These are phyloP conservation scores for Sternotherus odoratus DNA, from an alignment of 2,797 vertebrate species.

Conservation along the genomic window DNA sequence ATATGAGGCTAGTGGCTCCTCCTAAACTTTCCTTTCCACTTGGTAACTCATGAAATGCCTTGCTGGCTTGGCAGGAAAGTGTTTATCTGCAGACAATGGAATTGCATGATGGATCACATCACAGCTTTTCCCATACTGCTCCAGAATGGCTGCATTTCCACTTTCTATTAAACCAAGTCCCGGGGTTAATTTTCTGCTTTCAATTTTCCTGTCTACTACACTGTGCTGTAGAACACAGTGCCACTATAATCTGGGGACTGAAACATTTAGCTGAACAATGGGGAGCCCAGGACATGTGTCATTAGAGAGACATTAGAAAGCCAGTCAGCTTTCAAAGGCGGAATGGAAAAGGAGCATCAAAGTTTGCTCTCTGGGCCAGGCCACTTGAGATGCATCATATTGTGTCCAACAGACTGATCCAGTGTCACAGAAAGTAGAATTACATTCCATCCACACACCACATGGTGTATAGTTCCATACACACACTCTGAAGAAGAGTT, in stretches of 20 bases:
- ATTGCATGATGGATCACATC: not conserved
- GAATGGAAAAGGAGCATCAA: not conserved
- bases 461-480: not conserved
- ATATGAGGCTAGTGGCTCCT: not conserved
- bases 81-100: not conserved
- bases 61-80: not conserved
- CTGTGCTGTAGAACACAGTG: fast-evolving
- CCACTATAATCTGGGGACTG: not conserved
- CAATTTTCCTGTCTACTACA: not conserved
- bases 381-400: fast-evolving
- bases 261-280: not conserved
- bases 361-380: not conserved
- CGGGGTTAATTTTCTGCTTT: not conserved
- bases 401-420: not conserved
- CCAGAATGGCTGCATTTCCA: not conserved
- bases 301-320: not conserved
- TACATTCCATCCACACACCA: not conserved
- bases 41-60: not conserved
- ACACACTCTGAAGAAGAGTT: too few relatives aligned
- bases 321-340: not conserved
- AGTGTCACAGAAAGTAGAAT: fast-evolving
- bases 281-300: not conserved
- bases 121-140: not conserved
- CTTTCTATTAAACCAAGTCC: fast-evolving
- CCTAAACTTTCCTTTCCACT: not conserved